Percentiles rank a stretch among this genome's conserved stretches.
These are phyloP conservation scores for Drosophila micromelanica DNA, from an alignment of 1,140 invertebrate genomes.

Conservation along the genomic window DNA sequence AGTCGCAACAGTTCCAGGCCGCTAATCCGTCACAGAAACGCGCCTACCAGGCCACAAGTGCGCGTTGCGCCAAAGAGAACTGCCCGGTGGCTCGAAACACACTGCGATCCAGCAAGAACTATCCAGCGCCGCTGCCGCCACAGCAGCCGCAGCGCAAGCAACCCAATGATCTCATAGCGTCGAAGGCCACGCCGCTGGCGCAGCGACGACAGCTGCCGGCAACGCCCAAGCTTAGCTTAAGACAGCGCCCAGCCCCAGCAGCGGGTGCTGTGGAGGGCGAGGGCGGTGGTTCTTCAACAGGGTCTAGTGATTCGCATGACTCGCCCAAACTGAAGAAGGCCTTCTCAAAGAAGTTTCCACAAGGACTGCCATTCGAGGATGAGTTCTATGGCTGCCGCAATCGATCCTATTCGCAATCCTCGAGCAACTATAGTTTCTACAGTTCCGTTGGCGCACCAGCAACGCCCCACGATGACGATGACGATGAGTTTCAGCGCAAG, in stretches of 20 bases:
- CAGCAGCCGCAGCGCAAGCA: slow-evolving; percentile 52
- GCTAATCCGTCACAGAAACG: slow-evolving; percentile 73
- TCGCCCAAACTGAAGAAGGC: slow-evolving; percentile 79
- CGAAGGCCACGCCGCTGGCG: slow-evolving; percentile 58
- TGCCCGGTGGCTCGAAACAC: slow-evolving; percentile 41
- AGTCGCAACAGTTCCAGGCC: slow-evolving; percentile 18
- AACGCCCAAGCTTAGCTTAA: slow-evolving; percentile 62
- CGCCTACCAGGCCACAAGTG: slow-evolving; percentile 62
- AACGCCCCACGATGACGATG: slow-evolving; percentile 58
- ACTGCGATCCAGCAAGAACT: slow-evolving; percentile 73
- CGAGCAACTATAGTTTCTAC: slow-evolving; percentile 83
- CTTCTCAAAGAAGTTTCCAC: slow-evolving; percentile 81
- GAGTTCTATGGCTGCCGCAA: slow-evolving; percentile 79
- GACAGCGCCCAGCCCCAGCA: slow-evolving; percentile 45
- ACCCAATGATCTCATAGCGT: slow-evolving; percentile 70
- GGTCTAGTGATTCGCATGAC: slow-evolving; percentile 75
- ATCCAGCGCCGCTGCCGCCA: slow-evolving; percentile 75
- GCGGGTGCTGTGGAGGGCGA: slow-evolving; percentile 12
- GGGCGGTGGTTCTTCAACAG: slow-evolving; percentile 55
- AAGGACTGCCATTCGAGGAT: slow-evolving; percentile 82
- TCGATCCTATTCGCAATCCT: slow-evolving; percentile 82
- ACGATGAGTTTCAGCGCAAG: slow-evolving; percentile 82
- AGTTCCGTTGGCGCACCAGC: slow-evolving; percentile 67
- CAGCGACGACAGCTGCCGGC: slow-evolving; percentile 62
- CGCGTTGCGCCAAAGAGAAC: slow-evolving; percentile 75